Evolutionary conservation across 2,888 invertebrate species (phyloP).

Genomic region (Tetragonisca angustula): DNA sequence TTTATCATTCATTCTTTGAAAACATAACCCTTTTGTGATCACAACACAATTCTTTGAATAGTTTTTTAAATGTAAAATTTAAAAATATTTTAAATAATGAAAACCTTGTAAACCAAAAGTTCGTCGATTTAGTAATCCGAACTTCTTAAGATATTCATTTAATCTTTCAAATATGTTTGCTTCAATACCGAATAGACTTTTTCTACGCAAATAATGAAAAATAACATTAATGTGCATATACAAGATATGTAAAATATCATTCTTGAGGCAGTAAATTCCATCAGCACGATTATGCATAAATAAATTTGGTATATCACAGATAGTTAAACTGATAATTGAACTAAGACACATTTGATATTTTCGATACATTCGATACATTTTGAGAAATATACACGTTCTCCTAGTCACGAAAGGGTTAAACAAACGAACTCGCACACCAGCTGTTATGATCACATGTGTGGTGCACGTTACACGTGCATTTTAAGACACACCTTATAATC

Average conservation of each 20-base stretch:
- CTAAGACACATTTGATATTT: too few relatives aligned
- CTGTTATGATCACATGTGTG: conserved; percentile 33
- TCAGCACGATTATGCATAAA: too few relatives aligned
- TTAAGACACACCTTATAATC: conserved; percentile 40
- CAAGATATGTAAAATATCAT: too few relatives aligned
- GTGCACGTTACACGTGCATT: conserved; percentile 39
- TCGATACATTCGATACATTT: too few relatives aligned
- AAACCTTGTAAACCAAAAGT: background rate
- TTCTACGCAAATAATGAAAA: background rate
- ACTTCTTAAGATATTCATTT: too few relatives aligned
- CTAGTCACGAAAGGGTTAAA: background rate
- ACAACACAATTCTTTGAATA: background rate
- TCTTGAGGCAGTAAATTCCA: too few relatives aligned
- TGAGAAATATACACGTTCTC: background rate
- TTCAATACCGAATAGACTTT: background rate
- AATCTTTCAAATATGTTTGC: background rate
- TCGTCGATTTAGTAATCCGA: background rate
- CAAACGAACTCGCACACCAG: conserved; percentile 24
- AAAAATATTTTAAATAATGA: too few relatives aligned
- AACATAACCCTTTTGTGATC: background rate
- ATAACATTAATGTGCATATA: too few relatives aligned
- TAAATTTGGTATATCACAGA: too few relatives aligned
- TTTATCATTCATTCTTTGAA: background rate
- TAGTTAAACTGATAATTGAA: too few relatives aligned
- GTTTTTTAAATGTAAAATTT: too few relatives aligned